phyloP scores from a whole-genome alignment of 2,113 vertebrate genomes.

The Aramus guarauna region DNA sequence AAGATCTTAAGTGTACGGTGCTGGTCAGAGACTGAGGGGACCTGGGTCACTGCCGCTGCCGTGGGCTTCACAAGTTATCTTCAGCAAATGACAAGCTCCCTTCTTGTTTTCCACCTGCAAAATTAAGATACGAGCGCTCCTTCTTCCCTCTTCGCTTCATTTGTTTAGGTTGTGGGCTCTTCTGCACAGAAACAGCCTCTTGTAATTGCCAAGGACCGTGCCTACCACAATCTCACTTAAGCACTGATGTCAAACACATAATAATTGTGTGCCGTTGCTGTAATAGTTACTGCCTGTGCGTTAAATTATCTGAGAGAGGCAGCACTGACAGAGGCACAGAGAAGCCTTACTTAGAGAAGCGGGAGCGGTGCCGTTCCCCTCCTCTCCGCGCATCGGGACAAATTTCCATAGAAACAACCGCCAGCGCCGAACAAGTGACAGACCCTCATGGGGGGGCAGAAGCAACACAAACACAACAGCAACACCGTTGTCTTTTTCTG shows the following conservation, averaged over 20 bases:
- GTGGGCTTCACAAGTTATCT: not conserved
- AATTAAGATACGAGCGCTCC: not conserved
- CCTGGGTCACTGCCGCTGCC: not conserved
- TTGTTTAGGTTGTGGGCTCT: not conserved
- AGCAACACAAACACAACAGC: rapidly evolving
- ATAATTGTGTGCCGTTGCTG: not conserved
- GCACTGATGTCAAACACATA: not conserved
- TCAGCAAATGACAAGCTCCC: not conserved
- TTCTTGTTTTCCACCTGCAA: not conserved
- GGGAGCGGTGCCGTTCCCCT: not conserved
- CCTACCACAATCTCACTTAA: not conserved
- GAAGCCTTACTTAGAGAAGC: not conserved
- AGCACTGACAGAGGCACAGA: not conserved
- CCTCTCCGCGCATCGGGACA: not conserved
- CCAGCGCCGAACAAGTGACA: not conserved
- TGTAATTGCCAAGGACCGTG: not conserved
- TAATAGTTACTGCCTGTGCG: not conserved
- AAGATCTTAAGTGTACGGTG: not conserved
- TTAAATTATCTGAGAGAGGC: not conserved
- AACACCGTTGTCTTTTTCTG: not conserved
- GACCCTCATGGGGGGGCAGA: not conserved
- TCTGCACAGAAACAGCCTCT: not conserved
- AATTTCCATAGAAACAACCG: not conserved
- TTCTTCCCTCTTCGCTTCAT: not conserved
- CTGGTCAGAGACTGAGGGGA: not conserved